phyloP scores from a whole-genome alignment of 1,140 invertebrate species.

The Trypoxylus dichotomus region DNA sequence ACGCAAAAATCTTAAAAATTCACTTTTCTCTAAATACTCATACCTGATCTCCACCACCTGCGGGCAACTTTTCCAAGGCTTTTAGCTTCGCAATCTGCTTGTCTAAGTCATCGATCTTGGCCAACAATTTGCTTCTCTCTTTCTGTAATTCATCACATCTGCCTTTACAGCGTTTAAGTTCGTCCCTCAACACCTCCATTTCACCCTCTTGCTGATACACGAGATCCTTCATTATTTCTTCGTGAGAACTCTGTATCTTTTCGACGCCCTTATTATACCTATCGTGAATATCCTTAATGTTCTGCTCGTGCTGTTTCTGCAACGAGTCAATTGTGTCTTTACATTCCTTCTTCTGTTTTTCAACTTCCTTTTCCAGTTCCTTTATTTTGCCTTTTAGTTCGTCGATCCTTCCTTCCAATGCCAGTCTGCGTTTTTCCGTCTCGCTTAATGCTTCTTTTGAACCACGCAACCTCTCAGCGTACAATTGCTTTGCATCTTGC shows the following conservation, averaged over 20 bases:
- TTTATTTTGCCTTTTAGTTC: constrained; percentile 30
- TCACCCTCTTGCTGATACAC: constrained; percentile 38
- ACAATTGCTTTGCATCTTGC: not conserved
- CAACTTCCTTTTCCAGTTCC: constrained; percentile 34
- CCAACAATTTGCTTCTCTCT: constrained; percentile 31
- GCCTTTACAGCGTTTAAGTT: constrained; percentile 31
- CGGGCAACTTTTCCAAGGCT: constrained; percentile 10
- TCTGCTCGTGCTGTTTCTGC: constrained; percentile 41
- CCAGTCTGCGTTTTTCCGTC: not conserved
- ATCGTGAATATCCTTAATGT: constrained; percentile 40
- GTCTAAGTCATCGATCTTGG: constrained; percentile 21
- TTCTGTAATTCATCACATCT: constrained; percentile 18
- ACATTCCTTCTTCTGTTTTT: constrained; percentile 41
- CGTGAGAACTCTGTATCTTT: constrained; percentile 41
- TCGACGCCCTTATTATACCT: constrained; percentile 41
- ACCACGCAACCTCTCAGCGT: not conserved
- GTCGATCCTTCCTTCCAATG: constrained; percentile 29
- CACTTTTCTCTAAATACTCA: too few relatives aligned
- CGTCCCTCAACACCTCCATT: constrained; percentile 36
- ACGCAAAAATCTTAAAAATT: too few relatives aligned
- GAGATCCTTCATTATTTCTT: constrained; percentile 37
- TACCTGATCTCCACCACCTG: not conserved
- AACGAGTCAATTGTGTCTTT: constrained; percentile 37
- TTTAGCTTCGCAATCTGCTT: constrained; percentile 25
- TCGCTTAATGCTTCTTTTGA: not conserved